A percentile compares a stretch with the other conserved stretches of the same genome.
Evolutionary conservation across 1,140 invertebrate genomes (phyloP).

Genomic region (Mesaphorura yosii): DNA sequence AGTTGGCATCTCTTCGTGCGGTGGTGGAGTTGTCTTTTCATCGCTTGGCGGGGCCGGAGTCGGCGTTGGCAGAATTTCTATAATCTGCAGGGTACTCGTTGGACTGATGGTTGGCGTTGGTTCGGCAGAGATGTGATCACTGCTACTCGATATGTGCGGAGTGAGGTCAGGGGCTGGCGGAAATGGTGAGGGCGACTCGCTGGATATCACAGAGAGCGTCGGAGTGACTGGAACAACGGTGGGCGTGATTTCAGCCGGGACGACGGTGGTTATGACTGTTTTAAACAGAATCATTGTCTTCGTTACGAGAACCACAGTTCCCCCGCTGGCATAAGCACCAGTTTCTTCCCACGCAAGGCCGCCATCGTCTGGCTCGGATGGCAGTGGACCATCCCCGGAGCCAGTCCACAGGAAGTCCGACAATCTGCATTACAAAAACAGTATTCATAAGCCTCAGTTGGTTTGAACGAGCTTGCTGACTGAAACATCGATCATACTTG

Average conservation of each 20-base stretch:
- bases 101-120: not conserved
- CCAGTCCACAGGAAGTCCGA: conserved; percentile 51
- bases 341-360: conserved; percentile 29
- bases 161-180: not conserved
- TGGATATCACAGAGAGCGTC: not conserved
- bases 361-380: conserved; percentile 32
- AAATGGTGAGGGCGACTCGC: not conserved
- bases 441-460: not conserved
- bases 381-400: conserved; percentile 54
- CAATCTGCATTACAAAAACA: not conserved
- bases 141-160: not conserved
- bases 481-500: not conserved
- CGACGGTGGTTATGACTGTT: conserved; percentile 26
- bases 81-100: not conserved
- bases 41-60: not conserved
- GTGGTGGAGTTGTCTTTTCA: not conserved
- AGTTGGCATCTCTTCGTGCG: conserved; percentile 1
- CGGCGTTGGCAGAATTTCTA: not conserved
- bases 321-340: not conserved
- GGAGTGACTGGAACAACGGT: conserved; percentile 13
- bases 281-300: conserved; percentile 26
- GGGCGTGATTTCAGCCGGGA: conserved; percentile 28
- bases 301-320: conserved; percentile 13
- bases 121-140: not conserved
- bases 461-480: not conserved